Evolutionary conservation across 2,113 vertebrate species (phyloP), one percentile per base, ranked within the genome.

Genomic region (Pollachius pollachius): DNA sequence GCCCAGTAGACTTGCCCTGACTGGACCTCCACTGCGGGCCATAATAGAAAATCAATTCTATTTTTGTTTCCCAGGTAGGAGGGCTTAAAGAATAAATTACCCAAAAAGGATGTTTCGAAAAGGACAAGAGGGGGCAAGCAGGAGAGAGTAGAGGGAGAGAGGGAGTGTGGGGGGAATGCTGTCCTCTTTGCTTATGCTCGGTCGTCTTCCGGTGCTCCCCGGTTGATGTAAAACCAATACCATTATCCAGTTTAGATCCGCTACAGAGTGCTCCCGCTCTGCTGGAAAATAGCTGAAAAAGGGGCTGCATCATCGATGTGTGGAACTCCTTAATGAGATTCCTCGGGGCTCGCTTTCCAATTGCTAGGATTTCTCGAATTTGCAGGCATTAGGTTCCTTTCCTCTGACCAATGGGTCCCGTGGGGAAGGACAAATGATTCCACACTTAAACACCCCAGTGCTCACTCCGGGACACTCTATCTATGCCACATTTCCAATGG

Each of bases 151-250:
- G 41, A 48, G 41, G 41, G 41, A 48, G 41, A 11, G 12, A 48
- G 12, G 11, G 41, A 48, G 41, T 48, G 8, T 12, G 63, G 56
- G 58, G 71, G 72, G 68, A 70, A 78, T 71, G 72, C 83, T 74
- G 76, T 76, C 76, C 80, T 85, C 62, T n/a, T 62, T 68, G 85
- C 78, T 81, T 77, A 87, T 85, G 73, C 84, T 68, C 83, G 82
- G 77, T 68, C 79, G 80, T 81, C 81, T 68, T 78, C 76, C 74
- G 54, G 41, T 81, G 79, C 83, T 88, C 79, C 80, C 30, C 69
- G 63, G 64, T 86, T 89, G 88, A 90, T 85, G 88, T 84, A 87
- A 90, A 91, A 90, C 91, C 90, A 89, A 92, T 90, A 87, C 85
- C 65, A 87, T 91, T 89, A 90, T 87, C 82, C 85, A 65, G 80